Evolutionary conservation across 2,797 vertebrate species (phyloP), one percentile per base, ranked within the genome.

Genomic region (Philypnodon macrostomus): DNA sequence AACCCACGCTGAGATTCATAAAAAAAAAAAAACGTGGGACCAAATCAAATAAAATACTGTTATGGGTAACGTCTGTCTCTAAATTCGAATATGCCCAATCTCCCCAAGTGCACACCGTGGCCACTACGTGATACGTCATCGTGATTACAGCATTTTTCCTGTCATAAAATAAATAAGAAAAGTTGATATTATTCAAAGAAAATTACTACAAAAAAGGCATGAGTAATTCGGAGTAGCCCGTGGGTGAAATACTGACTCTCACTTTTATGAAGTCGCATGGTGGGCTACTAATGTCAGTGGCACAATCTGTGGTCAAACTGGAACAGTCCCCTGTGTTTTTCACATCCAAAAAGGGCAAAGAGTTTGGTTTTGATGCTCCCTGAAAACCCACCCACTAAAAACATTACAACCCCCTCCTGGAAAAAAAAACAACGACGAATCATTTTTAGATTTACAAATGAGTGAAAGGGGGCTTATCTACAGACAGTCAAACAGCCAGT

Each of bases 201-300:
- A 69, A 61, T 36, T 48, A 53, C 61, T 57, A 64, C 67, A 62
- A 37, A 56, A 73, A 85, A 80, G 81, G 70, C 70, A 80, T 76
- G 65, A 76, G 73, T 46, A 67, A 46, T 70, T 54, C 63, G 58
- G 44, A 58, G 55, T 54, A 63, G 61, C 54, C 21, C 16, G 53
- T 42, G 53, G 53, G 47, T 26, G 37, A 65, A 73, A 74, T 75
- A 58, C 53, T 61, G 55, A 26, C 17, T 4, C 50, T 56, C 40
- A 47, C 59, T 33, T 32, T 33, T 14, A 41, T 7, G 23, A 54
- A 48, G 23, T 67, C n/a, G n/a, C n/a, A 45, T 38, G 36, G 41
- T 39, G 58, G 70, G 57, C 67, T 65, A 45, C 62, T 42, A 33
- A 10, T 47, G 53, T 53, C 50, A 62, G 78, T 70, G 78, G 76